Evolutionary conservation across 2,888 invertebrate species (phyloP).

Genomic region (Norana najaformis): DNA sequence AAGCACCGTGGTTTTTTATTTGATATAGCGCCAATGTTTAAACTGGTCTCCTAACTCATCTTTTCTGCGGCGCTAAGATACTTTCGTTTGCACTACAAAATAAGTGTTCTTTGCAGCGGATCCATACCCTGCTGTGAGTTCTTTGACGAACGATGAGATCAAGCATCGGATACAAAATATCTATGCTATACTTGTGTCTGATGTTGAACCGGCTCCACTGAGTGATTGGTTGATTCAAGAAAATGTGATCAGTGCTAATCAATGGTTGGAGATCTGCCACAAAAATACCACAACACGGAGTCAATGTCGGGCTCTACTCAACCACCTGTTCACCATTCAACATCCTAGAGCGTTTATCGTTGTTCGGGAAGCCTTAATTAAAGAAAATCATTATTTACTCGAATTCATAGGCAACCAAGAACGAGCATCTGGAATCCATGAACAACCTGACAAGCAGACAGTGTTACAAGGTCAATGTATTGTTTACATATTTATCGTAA

Average conservation of each 20-base stretch:
- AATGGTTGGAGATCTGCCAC: neutral
- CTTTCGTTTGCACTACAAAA: too few relatives aligned
- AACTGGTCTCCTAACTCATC: too few relatives aligned
- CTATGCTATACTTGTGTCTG: neutral
- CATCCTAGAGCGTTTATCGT: constrained; percentile 1
- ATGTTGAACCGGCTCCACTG: neutral
- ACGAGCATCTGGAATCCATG: neutral
- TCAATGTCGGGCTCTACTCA: neutral
- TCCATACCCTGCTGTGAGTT: too few relatives aligned
- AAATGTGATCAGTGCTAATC: neutral
- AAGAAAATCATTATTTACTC: neutral
- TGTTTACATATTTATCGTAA: neutral
- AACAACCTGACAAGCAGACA: too few relatives aligned
- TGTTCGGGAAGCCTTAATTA: neutral
- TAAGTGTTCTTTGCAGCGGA: too few relatives aligned
- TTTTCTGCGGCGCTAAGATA: too few relatives aligned
- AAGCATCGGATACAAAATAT: neutral
- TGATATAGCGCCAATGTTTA: too few relatives aligned
- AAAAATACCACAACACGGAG: neutral
- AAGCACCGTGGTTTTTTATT: too few relatives aligned
- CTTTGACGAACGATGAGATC: neutral
- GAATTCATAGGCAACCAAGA: neutral
- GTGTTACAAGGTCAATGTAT: too few relatives aligned
- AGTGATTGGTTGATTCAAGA: neutral
- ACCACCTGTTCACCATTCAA: neutral